Percentiles rank a stretch among this genome's conserved stretches.
phyloP scores from a whole-genome alignment of 1,140 invertebrate species.

The Cherax destructor region DNA sequence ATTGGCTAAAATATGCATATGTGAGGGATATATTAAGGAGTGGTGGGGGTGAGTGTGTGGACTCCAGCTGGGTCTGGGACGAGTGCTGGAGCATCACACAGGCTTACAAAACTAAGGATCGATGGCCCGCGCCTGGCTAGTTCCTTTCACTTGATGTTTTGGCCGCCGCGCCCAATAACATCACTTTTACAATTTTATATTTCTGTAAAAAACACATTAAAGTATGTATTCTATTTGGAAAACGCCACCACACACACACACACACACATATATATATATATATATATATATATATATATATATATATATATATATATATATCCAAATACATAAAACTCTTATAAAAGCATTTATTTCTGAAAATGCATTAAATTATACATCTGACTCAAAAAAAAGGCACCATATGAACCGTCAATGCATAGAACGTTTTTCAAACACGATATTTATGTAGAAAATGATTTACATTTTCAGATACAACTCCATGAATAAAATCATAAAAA shows the following conservation, averaged over 20 bases:
- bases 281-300: too few species aligned
- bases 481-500: too few species aligned
- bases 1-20: neutral
- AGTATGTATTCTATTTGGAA: too few species aligned
- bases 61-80: neutral
- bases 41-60: neutral
- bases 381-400: neutral
- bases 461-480: too few species aligned
- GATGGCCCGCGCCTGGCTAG: neutral
- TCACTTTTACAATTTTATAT: neutral
- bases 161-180: neutral
- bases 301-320: neutral
- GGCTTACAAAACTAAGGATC: slow-evolving; percentile 9
- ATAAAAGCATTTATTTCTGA: neutral
- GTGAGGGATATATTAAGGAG: neutral
- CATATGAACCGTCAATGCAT: neutral
- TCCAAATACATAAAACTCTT: neutral
- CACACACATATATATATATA: too few species aligned
- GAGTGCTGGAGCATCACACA: neutral
- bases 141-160: neutral
- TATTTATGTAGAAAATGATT: too few species aligned
- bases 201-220: too few species aligned
- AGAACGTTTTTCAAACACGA: too few species aligned
- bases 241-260: too few species aligned
- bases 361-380: neutral